These are phyloP conservation scores for Stenichneumon culpator DNA, from an alignment of 2,888 invertebrate genomes.

Conservation along the genomic window DNA sequence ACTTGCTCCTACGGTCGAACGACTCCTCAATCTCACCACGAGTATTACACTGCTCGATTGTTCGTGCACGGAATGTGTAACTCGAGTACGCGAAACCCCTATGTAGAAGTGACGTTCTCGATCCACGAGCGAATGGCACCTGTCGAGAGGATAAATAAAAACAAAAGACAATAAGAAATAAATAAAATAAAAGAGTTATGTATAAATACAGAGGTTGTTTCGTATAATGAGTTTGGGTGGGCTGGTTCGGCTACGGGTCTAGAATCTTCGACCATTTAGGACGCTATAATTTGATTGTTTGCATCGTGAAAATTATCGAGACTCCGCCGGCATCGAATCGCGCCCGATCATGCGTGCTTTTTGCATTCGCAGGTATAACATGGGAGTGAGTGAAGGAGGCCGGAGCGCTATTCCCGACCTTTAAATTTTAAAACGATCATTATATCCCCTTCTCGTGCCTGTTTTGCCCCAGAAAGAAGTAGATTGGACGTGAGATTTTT, in stretches of 20 bases:
- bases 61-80: slow-evolving; percentile 12
- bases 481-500: slow-evolving; percentile 22
- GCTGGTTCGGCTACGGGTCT: slow-evolving; percentile 16
- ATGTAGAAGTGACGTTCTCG: slow-evolving; percentile 6
- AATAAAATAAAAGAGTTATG: slow-evolving; percentile 6
- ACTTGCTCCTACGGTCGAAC: slow-evolving; percentile 11
- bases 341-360: slow-evolving; percentile 52
- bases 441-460: slow-evolving; percentile 59
- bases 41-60: slow-evolving; percentile 26
- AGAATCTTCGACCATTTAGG: slow-evolving; percentile 53
- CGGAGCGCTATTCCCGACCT: slow-evolving; percentile 59
- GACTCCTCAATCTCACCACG: slow-evolving; percentile 25
- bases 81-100: neutral
- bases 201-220: slow-evolving; percentile 39
- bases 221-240: slow-evolving; percentile 43
- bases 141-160: neutral
- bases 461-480: slow-evolving; percentile 48
- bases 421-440: slow-evolving; percentile 67
- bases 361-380: slow-evolving; percentile 64
- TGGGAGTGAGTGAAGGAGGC: slow-evolving; percentile 48
- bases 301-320: slow-evolving; percentile 59
- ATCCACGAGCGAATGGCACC: slow-evolving; percentile 3
- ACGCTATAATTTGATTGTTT: slow-evolving; percentile 67
- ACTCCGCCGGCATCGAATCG: slow-evolving; percentile 38
- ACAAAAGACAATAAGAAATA: neutral